Conservation (phyloP, 2,888 invertebrate genomes). For the Conchocele bisecta region DNA sequence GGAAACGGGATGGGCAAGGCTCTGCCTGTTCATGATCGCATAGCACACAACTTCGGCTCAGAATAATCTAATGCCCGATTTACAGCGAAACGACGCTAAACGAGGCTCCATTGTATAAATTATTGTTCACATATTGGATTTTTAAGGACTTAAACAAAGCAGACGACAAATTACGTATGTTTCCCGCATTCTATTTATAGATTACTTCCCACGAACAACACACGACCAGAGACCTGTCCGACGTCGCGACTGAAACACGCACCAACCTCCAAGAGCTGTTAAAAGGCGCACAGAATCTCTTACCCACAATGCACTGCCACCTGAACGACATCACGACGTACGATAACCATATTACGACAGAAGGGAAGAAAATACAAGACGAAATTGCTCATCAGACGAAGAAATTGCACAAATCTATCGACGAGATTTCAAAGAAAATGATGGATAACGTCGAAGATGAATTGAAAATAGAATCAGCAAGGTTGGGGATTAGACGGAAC, state of each 20-base stretch:
- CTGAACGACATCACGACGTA: conserved; percentile 59
- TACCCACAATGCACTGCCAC: conserved; percentile 58
- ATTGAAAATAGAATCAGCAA: conserved; percentile 54
- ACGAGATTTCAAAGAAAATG: conserved; percentile 48
- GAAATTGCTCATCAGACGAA: conserved; percentile 52
- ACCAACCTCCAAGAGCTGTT: conserved; percentile 50
- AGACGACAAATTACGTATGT: too few species aligned
- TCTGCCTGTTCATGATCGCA: too few species aligned
- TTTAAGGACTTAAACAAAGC: too few species aligned
- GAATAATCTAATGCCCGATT: too few species aligned
- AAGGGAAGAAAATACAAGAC: conserved; percentile 42
- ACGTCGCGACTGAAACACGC: conserved; percentile 57
- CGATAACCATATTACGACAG: conserved; percentile 50
- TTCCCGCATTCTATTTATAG: too few species aligned
- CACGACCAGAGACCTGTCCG: conserved; percentile 54
- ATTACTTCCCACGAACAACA: conserved; percentile 62
- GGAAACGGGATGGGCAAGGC: too few species aligned
- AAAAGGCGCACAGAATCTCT: conserved; percentile 53
- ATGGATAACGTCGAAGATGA: conserved; percentile 58
- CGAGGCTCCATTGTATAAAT: too few species aligned
- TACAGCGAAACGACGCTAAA: too few species aligned
- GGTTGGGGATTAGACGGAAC: conserved; percentile 47
- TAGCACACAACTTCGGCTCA: too few species aligned
- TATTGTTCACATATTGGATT: too few species aligned
- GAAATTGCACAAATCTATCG: conserved; percentile 52